Conservation (phyloP, 2,888 invertebrate species). For the Diadegma fenestrale region DNA sequence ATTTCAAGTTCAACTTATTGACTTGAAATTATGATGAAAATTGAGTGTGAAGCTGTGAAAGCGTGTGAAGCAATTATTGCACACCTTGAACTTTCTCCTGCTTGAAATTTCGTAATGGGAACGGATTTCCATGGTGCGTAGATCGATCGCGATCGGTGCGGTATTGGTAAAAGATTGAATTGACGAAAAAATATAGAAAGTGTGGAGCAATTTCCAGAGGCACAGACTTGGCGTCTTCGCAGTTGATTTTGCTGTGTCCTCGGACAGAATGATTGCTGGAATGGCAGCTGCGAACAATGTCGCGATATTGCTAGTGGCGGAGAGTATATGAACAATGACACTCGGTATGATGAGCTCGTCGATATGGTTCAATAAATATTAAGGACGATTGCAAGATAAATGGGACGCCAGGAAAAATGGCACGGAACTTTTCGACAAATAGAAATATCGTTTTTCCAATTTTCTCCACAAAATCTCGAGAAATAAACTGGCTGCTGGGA, state of each 20-base stretch:
- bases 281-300: neutral
- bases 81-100: too few relatives aligned
- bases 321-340: slow-evolving; percentile 7
- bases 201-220: neutral
- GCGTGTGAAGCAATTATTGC: too few relatives aligned
- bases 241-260: neutral
- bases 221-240: neutral
- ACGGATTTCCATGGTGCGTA: too few relatives aligned
- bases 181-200: too few relatives aligned
- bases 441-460: neutral
- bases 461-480: neutral
- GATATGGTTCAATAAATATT: slow-evolving; percentile 9
- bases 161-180: too few relatives aligned
- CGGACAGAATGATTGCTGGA: neutral
- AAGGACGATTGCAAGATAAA: neutral
- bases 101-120: too few relatives aligned
- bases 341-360: neutral
- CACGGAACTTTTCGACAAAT: neutral
- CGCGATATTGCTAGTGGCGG: neutral
- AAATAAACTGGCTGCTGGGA: neutral
- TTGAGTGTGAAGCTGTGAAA: too few relatives aligned
- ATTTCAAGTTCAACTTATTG: too few relatives aligned
- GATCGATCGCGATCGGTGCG: too few relatives aligned
- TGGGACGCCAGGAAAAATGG: neutral
- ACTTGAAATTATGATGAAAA: too few relatives aligned